These are phyloP conservation scores for Prietella phreatophila DNA, from an alignment of 2,113 vertebrate genomes.

Conservation along the genomic window DNA sequence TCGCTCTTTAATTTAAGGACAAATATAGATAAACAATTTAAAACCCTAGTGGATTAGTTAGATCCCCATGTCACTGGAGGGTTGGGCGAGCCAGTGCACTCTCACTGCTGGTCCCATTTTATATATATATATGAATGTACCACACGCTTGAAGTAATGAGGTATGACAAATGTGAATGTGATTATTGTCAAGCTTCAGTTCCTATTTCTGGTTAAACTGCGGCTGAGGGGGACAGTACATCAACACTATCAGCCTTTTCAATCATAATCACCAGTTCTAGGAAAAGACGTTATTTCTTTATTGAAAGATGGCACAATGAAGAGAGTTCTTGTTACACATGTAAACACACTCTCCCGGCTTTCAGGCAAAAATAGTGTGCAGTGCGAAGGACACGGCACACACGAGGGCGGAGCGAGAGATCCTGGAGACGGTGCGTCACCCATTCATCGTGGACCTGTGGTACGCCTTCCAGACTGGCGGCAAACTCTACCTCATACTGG, in stretches of 20 bases:
- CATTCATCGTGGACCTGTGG: conserved; percentile 91
- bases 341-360: neutral
- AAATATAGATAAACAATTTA: neutral
- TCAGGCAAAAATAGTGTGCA: conserved; percentile 88
- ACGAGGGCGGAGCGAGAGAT: conserved; percentile 87
- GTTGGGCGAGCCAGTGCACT: too few relatives aligned
- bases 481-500: conserved; percentile 94
- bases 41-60: too few relatives aligned
- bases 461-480: conserved; percentile 94
- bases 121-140: too few relatives aligned
- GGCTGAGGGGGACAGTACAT: neutral
- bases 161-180: neutral
- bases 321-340: neutral
- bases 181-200: neutral
- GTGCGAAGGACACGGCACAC: conserved; percentile 90
- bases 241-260: neutral
- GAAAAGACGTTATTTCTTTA: neutral
- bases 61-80: too few relatives aligned
- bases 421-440: conserved; percentile 87
- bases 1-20: neutral
- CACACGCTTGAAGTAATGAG: neutral
- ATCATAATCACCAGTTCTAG: neutral
- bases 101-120: too few relatives aligned
- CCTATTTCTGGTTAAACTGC: neutral
- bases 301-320: too few relatives aligned